Evolutionary conservation across 2,888 invertebrate genomes (phyloP), one percentile per base, ranked within the genome.

Genomic region (Hypena proboscidalis): DNA sequence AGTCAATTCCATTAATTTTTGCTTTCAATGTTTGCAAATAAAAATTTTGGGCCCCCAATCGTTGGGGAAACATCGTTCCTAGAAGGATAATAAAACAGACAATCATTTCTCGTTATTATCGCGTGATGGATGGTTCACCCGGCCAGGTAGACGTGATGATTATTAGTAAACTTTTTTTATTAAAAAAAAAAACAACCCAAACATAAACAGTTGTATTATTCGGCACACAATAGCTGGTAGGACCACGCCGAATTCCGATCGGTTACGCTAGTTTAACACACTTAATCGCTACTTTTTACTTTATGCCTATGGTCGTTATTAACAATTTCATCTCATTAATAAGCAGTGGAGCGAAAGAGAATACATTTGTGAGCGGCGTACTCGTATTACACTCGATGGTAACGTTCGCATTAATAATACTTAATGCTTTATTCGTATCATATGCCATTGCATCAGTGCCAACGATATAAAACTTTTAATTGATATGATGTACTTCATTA

Each of bases 261-360:
- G 68, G 90, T 83, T 77, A 89, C 86, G 90, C 83, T 81, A 83
- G 83, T 88, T 90, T 86, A 89, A 86, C 87, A 83, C 78, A 77
- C 72, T 81, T 86, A 85, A 90, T 89, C 81, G 85, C 73, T 81
- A 80, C 83, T 89, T 86, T 88, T 87, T 83, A 78, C 75, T 76
- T 67, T 69, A 70, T 74, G 70, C 69, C 77, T 70, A 68, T 72
- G 58, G 53, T 52, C 72, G 83, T 83, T 86, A 86, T 85, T 87
- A 86, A 86, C 78, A 72, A 87, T 85, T 83, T 85, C 71, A 77
- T 77, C 81, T 85, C 83, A 84, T 85, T 85, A 88, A 86, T 82
- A 84, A 83, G 77, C 85, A 83, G 67, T 77, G 75, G 73, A 85
- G 77, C 83, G 82, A 75, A 74, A 77, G 79, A 75, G 79, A 81